Percentiles rank a stretch among this genome's conserved stretches.
Evolutionary conservation across 1,140 invertebrate genomes (phyloP).

Genomic region (Caenorhabditis inopinata): DNA sequence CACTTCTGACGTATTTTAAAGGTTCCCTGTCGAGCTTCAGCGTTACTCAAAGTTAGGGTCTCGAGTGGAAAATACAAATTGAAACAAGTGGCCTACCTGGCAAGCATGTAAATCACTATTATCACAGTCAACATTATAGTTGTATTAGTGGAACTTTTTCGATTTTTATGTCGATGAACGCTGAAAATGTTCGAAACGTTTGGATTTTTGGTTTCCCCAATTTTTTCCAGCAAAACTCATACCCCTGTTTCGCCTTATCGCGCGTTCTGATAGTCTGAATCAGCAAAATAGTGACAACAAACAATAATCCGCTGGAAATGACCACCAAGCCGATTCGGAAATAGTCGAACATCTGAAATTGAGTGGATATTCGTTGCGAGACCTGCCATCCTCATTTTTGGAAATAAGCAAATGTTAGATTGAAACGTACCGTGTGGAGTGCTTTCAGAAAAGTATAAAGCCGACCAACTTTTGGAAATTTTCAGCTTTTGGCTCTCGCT

Average conservation of each 20-base stretch:
- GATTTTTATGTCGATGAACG: constrained; percentile 29
- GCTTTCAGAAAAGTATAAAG: too few relatives aligned
- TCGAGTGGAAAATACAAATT: too few relatives aligned
- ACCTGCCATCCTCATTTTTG: background rate
- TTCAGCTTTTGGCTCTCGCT: background rate
- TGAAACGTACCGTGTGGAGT: too few relatives aligned
- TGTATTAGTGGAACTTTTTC: constrained; percentile 42
- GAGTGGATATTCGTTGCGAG: background rate
- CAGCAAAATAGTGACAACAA: constrained; percentile 45
- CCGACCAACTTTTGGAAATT: background rate
- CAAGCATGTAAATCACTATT: constrained; percentile 48
- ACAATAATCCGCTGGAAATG: constrained; percentile 20
- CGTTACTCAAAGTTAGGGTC: too few relatives aligned
- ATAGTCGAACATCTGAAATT: constrained; percentile 44
- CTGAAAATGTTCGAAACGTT: background rate
- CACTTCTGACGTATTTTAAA: too few relatives aligned
- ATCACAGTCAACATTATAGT: constrained; percentile 51
- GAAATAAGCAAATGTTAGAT: background rate
- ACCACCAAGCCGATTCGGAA: constrained; percentile 33
- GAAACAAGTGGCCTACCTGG: background rate
- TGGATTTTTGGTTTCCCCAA: background rate
- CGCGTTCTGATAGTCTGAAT: constrained; percentile 41
- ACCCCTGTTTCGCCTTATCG: constrained; percentile 37
- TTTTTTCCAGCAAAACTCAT: background rate
- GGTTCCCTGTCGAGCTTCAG: too few relatives aligned